A percentile compares a stretch with the other conserved stretches of the same genome.
These are phyloP conservation scores for Nematolebias whitei DNA, from an alignment of 2,113 vertebrate genomes.

Conservation along the genomic window DNA sequence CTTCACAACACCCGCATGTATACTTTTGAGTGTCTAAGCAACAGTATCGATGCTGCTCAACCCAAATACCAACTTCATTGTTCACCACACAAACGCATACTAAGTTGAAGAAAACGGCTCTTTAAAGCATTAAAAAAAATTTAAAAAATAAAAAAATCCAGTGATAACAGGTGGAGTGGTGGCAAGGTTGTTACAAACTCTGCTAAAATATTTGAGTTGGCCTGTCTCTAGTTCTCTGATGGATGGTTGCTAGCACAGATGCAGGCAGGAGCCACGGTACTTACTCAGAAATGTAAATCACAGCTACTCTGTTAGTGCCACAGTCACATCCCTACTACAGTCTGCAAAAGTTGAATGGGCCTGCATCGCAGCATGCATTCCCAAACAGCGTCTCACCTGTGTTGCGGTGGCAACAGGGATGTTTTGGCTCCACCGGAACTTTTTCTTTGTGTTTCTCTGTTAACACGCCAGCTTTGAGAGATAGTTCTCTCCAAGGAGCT, in stretches of 20 bases:
- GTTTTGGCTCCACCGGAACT: slow-evolving; percentile 31
- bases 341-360: slow-evolving; percentile 72
- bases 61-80: slow-evolving; percentile 58
- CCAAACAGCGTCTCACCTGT: slow-evolving; percentile 65
- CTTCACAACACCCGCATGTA: slow-evolving; percentile 27
- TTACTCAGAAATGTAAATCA: slow-evolving; percentile 52
- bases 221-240: slow-evolving; percentile 25
- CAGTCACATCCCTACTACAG: slow-evolving; percentile 61
- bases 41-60: slow-evolving; percentile 31
- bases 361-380: slow-evolving; percentile 67
- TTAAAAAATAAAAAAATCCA: slow-evolving; percentile 72
- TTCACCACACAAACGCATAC: slow-evolving; percentile 55
- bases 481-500: slow-evolving; percentile 20
- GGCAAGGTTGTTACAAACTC: slow-evolving; percentile 61
- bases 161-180: slow-evolving; percentile 52
- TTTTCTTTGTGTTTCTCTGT: slow-evolving; percentile 19
- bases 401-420: slow-evolving; percentile 19
- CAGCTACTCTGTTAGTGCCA: slow-evolving; percentile 29
- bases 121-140: slow-evolving; percentile 65
- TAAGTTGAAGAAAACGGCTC: slow-evolving; percentile 49
- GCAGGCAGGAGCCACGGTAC: slow-evolving; percentile 24
- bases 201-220: slow-evolving; percentile 50
- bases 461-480: slow-evolving; percentile 23
- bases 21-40: slow-evolving; percentile 23
- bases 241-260: slow-evolving; percentile 52